Conservation (phyloP, 2,888 invertebrate species). For the Drosophila nigricruria region DNA sequence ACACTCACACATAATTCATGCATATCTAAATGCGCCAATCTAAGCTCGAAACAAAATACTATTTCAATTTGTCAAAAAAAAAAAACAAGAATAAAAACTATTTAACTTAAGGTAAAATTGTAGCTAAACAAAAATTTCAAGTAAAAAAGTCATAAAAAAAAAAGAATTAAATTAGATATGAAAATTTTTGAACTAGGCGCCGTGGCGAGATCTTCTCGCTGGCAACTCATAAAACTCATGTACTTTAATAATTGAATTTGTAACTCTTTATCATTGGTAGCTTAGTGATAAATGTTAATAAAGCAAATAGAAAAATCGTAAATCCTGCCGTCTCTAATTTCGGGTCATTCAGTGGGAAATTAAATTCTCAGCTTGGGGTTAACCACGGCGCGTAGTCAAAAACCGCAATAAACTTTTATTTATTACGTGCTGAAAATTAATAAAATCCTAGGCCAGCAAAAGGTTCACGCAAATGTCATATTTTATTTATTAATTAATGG, state of each 20-base stretch:
- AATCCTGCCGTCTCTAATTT: conserved; percentile 9
- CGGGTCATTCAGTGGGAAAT: conserved; percentile 20
- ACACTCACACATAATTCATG: conserved; percentile 43
- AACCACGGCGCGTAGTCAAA: conserved; percentile 22
- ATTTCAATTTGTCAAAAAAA: conserved; percentile 48
- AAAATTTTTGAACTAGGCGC: conserved; percentile 53
- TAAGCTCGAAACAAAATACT: conserved; percentile 32
- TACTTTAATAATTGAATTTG: conserved; percentile 68
- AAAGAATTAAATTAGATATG: conserved; percentile 61
- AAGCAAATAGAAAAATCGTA: conserved; percentile 36
- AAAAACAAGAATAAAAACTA: conserved; percentile 41
- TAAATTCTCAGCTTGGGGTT: conserved; percentile 32
- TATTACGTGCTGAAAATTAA: conserved; percentile 79
- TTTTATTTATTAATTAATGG: conserved; percentile 79
- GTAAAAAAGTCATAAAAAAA: background rate
- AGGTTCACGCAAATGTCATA: conserved; percentile 60
- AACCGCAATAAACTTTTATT: conserved; percentile 62
- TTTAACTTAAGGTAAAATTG: conserved; percentile 67
- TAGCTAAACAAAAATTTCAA: conserved; percentile 67
- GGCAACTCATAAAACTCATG: conserved; percentile 43
- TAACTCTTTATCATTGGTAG: conserved; percentile 80
- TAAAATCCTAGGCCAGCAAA: conserved; percentile 36
- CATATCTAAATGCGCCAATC: conserved; percentile 68
- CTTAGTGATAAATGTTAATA: conserved; percentile 78
- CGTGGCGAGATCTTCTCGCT: background rate